These are phyloP conservation scores for Tangara arthus DNA, from an alignment of 2,797 vertebrate species.

Conservation along the genomic window DNA sequence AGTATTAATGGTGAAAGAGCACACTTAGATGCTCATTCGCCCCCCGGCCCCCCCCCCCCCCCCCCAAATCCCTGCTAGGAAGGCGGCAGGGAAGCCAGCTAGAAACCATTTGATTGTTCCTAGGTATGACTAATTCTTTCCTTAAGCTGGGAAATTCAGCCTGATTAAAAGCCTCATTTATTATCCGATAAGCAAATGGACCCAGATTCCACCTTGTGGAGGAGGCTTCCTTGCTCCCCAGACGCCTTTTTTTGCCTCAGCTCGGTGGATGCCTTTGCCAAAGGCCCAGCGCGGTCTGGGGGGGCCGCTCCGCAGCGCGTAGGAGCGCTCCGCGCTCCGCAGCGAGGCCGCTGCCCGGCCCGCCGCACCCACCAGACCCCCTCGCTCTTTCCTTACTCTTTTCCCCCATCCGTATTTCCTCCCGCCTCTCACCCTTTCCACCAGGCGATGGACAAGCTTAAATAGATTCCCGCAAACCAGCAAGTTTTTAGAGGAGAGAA, in stretches of 20 bases:
- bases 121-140: constrained; percentile 71
- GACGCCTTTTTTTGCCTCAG: not conserved
- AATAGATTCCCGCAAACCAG: not conserved
- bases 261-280: not conserved
- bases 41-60: too few species aligned
- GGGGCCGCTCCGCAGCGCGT: not conserved
- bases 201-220: constrained; percentile 61
- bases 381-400: not conserved
- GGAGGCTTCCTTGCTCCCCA: constrained; percentile 41
- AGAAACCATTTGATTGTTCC: constrained; percentile 59
- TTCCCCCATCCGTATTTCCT: not conserved
- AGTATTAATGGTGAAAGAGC: constrained; percentile 33
- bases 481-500: not conserved
- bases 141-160: constrained; percentile 63
- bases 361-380: not conserved
- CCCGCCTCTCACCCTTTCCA: not conserved
- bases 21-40: constrained; percentile 5
- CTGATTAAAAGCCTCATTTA: constrained; percentile 72
- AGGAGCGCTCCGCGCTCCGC: not conserved
- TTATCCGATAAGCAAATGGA: constrained; percentile 71
- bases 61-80: not conserved
- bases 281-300: not conserved
- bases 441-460: not conserved
- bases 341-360: not conserved
- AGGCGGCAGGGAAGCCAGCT: constrained; percentile 34